phyloP scores from a whole-genome alignment of 2,888 invertebrate species.

The Caenorhabditis auriculariae region DNA sequence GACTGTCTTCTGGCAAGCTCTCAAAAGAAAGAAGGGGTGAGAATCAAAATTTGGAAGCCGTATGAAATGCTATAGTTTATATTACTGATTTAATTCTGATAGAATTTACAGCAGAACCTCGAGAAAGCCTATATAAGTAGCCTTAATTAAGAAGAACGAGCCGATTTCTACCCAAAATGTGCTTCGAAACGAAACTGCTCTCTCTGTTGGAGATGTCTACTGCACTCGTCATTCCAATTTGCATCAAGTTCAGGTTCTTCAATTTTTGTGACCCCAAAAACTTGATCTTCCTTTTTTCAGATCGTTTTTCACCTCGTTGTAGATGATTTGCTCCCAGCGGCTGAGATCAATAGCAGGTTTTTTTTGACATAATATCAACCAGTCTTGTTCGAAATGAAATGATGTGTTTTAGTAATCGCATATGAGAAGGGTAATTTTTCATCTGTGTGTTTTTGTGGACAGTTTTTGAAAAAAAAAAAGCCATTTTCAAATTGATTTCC shows the following conservation, averaged over 20 bases:
- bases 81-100: no score
- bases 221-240: slow-evolving; percentile 63
- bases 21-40: slow-evolving; percentile 4
- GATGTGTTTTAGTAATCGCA: no score
- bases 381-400: no score
- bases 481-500: background rate
- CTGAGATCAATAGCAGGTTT: slow-evolving; percentile 76
- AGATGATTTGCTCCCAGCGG: slow-evolving; percentile 73
- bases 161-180: slow-evolving; percentile 4
- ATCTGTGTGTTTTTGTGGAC: no score
- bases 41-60: background rate
- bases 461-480: no score
- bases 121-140: no score
- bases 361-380: background rate
- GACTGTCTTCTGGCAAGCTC: slow-evolving; percentile 1
- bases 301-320: slow-evolving; percentile 91
- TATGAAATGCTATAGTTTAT: background rate
- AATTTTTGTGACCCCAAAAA: no score
- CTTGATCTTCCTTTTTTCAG: slow-evolving; percentile 86
- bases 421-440: no score
- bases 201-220: slow-evolving; percentile 65
- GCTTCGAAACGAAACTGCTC: slow-evolving; percentile 15
- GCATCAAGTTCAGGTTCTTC: slow-evolving; percentile 46
- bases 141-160: no score
- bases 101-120: no score